Evolutionary conservation across 30 jellyfish, hydroid and myxozoan genomes (phyloP), one percentile per base, ranked within the genome.

Genomic region (Clytia hemisphaerica): DNA sequence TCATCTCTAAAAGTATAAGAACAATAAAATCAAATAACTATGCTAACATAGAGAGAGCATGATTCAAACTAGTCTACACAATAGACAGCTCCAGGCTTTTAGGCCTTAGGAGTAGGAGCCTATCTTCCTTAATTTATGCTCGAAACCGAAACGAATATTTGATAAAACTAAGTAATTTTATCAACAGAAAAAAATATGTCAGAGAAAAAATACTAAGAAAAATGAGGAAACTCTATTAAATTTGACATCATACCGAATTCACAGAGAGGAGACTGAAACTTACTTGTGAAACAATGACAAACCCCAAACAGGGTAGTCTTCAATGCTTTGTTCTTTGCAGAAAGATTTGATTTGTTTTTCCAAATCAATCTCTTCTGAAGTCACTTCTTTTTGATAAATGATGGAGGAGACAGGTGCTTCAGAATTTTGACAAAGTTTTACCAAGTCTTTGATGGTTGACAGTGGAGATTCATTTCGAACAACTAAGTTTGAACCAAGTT

Each of bases 331-430:
- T 16, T 61, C 30, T 31, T 45, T 63, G 45, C 86, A 70, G 5
- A 71, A n/a, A 16, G 9, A 37, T 14, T 40, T 22, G 1, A 79
- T 1, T 4, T 29, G 26, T 5, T 19, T 32, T 50, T 79, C 93
- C 12, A 79, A 74, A 9, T 79, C 80, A 7, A 32, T 44, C 42
- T 79, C 93, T 50, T 79, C 93, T 33, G 45, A 46, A 0, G 93
- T 69, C 21, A 70, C 85, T 38, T 79, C 92, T 33, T 67, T 54
- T n/a, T 78, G 92, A 60, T 12, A 78, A 19, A 78, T 78, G 28
- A 78, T 34, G 29, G 92, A 53, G 4, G 69, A 33, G 21, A 78
- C 92, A 0, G 92, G 92, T 0, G 92, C 92, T 4, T 10, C 57
- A 2, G 62, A 30, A n/a, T 58, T 4, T 31, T 69, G 61, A 72